Conservation (phyloP, 2,888 invertebrate genomes). For the Euphydryas editha region DNA sequence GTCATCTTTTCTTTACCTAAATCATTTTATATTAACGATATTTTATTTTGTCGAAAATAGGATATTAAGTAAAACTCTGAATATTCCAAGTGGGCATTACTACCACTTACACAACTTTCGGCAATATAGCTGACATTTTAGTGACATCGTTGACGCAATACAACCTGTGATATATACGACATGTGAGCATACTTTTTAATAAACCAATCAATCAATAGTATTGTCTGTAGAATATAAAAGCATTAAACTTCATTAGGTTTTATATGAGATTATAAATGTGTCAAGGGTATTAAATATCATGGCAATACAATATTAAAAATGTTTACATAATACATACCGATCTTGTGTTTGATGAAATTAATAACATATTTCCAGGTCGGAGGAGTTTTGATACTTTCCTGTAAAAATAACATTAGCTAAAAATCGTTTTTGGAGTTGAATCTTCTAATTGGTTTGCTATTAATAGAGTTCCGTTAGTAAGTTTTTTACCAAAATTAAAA, state of each 20-base stretch:
- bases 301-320: too few species aligned
- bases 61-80: background rate
- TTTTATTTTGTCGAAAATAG: background rate
- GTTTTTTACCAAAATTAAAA: too few species aligned
- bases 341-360: too few species aligned
- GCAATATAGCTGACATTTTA: constrained; percentile 23
- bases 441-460: too few species aligned
- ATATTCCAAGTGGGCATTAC: background rate
- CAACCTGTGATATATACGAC: constrained; percentile 20
- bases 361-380: too few species aligned
- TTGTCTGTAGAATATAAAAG: background rate
- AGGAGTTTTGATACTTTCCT: too few species aligned
- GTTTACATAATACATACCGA: too few species aligned
- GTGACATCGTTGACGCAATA: constrained; percentile 24
- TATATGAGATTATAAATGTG: background rate
- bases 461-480: too few species aligned
- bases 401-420: too few species aligned
- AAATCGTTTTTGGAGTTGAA: too few species aligned
- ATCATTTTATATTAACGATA: too few species aligned
- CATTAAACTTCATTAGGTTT: background rate
- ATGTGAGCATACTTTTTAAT: constrained; percentile 16
- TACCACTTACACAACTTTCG: constrained; percentile 25
- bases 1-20: too few species aligned
- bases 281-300: background rate
- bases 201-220: constrained; percentile 22